Conservation (phyloP, 2,113 vertebrate genomes). For the Eupsittula cactorum region DNA sequence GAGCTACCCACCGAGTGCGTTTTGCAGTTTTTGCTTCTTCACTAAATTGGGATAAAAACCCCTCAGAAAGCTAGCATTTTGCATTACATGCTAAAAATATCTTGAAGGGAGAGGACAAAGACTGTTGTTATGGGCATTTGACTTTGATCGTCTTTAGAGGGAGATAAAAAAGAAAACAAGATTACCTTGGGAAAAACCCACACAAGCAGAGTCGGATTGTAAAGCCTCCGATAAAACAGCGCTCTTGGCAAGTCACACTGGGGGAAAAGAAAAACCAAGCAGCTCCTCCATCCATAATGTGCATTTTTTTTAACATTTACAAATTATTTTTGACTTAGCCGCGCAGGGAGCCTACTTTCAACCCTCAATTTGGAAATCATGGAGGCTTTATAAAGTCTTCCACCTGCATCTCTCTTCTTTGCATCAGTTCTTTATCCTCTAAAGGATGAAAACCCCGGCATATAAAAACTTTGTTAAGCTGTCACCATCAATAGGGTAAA, state of each 20-base stretch:
- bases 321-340: conserved; percentile 79
- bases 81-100: background rate
- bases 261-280: background rate
- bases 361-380: conserved; percentile 79
- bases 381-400: conserved; percentile 78
- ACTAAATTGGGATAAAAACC: background rate
- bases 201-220: conserved; percentile 4
- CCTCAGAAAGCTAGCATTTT: background rate
- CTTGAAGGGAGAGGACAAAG: background rate
- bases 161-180: background rate
- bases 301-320: conserved; percentile 65
- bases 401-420: conserved; percentile 82
- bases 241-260: conserved; percentile 7
- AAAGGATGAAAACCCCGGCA: conserved; percentile 75
- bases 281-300: conserved; percentile 9
- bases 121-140: background rate
- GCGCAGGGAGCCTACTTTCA: conserved; percentile 80
- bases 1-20: background rate
- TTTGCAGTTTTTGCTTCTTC: background rate
- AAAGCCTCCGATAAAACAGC: background rate
- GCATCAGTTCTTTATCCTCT: conserved; percentile 74
- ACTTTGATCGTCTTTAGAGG: conserved; percentile 1
- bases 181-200: background rate
- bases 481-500: conserved; percentile 77
- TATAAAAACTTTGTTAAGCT: conserved; percentile 84